Evolutionary conservation across 2,797 vertebrate species (phyloP).

Genomic region (Ibycter americanus): DNA sequence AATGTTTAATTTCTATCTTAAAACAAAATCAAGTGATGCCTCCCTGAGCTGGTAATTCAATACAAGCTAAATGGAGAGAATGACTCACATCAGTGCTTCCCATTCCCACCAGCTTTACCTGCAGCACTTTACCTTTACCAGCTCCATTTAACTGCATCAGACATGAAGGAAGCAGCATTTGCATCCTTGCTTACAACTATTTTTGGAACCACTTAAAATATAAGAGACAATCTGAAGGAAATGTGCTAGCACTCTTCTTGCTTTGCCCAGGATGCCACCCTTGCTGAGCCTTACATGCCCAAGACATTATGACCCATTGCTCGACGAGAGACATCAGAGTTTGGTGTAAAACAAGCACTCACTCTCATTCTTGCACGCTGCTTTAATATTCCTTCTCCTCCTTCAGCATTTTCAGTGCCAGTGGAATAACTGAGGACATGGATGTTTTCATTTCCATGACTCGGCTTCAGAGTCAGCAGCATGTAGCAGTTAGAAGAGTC

Average conservation of each 20-base stretch:
- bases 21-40: background rate
- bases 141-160: background rate
- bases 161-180: background rate
- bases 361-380: background rate
- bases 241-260: background rate
- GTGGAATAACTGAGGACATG: background rate
- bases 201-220: background rate
- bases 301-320: background rate
- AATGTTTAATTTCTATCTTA: background rate
- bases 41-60: background rate
- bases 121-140: background rate
- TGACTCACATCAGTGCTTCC: background rate
- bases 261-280: background rate
- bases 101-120: background rate
- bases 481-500: background rate
- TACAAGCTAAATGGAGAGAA: background rate
- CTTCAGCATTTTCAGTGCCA: background rate
- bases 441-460: background rate
- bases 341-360: background rate
- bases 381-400: background rate
- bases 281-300: fast-evolving
- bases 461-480: background rate
- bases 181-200: background rate
- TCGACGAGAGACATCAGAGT: background rate
- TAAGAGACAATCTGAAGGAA: background rate